Percentiles rank a stretch among this genome's conserved stretches.
Conservation (phyloP, 2,797 vertebrate genomes). For the Fistularia commersonii region DNA sequence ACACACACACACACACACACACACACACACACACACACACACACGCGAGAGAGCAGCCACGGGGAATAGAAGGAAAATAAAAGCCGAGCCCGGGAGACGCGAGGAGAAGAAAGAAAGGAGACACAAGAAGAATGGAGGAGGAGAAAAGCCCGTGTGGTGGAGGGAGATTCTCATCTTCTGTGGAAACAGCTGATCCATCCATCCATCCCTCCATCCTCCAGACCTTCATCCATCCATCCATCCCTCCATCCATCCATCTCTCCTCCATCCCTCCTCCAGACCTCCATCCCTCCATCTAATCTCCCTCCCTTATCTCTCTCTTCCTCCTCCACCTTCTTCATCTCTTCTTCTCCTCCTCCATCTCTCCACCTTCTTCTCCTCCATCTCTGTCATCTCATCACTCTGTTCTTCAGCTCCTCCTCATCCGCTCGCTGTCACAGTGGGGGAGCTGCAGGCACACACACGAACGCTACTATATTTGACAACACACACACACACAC, state of each 20-base stretch:
- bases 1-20: not conserved
- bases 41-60: conserved; percentile 38
- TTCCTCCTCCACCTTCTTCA: conserved; percentile 5
- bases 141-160: conserved; percentile 67
- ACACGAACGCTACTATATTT: conserved; percentile 78
- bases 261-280: conserved; percentile 16
- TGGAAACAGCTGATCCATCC: conserved; percentile 68
- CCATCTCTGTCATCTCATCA: conserved; percentile 4
- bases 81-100: conserved; percentile 30
- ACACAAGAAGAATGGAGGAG: conserved; percentile 33
- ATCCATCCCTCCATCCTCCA: conserved; percentile 12
- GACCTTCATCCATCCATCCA: conserved; percentile 14
- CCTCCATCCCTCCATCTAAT: conserved; percentile 22
- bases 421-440: conserved; percentile 64
- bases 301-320: conserved; percentile 18
- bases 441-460: conserved; percentile 66
- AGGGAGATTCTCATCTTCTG: conserved; percentile 72
- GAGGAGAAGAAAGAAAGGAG: conserved; percentile 23
- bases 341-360: conserved; percentile 42
- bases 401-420: conserved; percentile 55
- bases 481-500: conserved; percentile 60
- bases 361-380: conserved; percentile 30
- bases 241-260: conserved; percentile 27
- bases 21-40: conserved; percentile 2
- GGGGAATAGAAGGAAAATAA: conserved; percentile 49